A percentile compares a stretch with the other conserved stretches of the same genome.
These are phyloP conservation scores for Platysteira castanea DNA, from an alignment of 2,113 vertebrate species.

Conservation along the genomic window DNA sequence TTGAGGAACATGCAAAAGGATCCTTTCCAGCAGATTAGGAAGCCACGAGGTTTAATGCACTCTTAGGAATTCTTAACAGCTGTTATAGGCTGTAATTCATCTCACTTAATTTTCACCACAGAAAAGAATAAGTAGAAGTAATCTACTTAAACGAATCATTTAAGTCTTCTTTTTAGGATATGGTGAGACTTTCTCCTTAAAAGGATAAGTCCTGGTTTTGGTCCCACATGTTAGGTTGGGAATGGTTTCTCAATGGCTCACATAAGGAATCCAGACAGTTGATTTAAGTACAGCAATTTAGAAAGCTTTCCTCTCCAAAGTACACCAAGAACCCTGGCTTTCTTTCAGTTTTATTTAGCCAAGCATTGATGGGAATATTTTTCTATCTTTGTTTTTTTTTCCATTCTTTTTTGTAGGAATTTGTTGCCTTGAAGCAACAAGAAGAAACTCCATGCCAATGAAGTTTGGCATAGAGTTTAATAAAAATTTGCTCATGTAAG, in stretches of 20 bases:
- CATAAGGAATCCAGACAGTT: neutral
- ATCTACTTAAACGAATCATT: neutral
- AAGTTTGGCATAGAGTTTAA: neutral
- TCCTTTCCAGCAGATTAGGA: neutral
- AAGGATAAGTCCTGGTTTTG: neutral
- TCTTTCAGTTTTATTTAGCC: neutral
- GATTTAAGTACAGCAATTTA: neutral
- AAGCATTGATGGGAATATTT: neutral
- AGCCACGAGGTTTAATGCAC: neutral
- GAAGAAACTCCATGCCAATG: too few relatives aligned
- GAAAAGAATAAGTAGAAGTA: neutral
- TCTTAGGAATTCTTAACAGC: neutral
- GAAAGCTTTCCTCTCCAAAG: neutral
- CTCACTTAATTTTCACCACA: neutral
- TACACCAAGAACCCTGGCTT: neutral
- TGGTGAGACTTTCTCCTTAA: neutral
- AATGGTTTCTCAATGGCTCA: neutral
- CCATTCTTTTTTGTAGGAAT: neutral
- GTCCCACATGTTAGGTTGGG: neutral
- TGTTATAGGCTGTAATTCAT: neutral
- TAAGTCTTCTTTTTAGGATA: neutral
- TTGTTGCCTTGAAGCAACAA: neutral
- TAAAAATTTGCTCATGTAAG: neutral
- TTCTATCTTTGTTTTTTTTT: neutral
- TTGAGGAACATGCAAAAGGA: neutral